phyloP scores from a whole-genome alignment of 35 echinoderm and acorn worm species.

The Nesometra sesokonis region DNA sequence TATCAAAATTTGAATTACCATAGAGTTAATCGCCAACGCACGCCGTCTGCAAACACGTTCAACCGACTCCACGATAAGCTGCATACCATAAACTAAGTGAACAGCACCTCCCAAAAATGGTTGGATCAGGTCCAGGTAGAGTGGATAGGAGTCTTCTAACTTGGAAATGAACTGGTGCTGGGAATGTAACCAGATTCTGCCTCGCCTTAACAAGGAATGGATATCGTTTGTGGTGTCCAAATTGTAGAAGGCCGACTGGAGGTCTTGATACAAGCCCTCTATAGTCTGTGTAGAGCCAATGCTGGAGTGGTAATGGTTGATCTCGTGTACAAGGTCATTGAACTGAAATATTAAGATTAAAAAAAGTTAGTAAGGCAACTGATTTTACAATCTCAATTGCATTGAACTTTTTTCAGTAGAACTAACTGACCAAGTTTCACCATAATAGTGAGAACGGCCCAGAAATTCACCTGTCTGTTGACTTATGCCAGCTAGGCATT shows the following conservation, averaged over 20 bases:
- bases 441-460: no score
- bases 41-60: neutral
- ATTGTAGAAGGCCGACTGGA: constrained; percentile 3
- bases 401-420: no score
- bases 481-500: no score
- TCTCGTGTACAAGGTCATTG: constrained; percentile 30
- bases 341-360: no score
- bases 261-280: constrained; percentile 46
- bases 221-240: neutral
- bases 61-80: constrained; percentile 29
- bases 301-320: constrained; percentile 59
- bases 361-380: no score
- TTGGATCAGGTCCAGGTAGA: constrained; percentile 57
- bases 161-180: constrained; percentile 60
- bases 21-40: neutral
- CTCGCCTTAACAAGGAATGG: constrained; percentile 14
- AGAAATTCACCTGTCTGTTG: no score
- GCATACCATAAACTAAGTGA: constrained; percentile 6
- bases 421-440: no score
- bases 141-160: constrained; percentile 53
- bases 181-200: constrained; percentile 52
- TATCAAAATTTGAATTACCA: neutral
- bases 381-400: no score
- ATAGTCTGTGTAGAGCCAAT: constrained; percentile 61
- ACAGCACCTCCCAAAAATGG: constrained; percentile 38